A percentile compares a stretch with the other conserved stretches of the same genome.
Conservation (phyloP, 2,797 vertebrate genomes). For the Sebastolobus alascanus region DNA sequence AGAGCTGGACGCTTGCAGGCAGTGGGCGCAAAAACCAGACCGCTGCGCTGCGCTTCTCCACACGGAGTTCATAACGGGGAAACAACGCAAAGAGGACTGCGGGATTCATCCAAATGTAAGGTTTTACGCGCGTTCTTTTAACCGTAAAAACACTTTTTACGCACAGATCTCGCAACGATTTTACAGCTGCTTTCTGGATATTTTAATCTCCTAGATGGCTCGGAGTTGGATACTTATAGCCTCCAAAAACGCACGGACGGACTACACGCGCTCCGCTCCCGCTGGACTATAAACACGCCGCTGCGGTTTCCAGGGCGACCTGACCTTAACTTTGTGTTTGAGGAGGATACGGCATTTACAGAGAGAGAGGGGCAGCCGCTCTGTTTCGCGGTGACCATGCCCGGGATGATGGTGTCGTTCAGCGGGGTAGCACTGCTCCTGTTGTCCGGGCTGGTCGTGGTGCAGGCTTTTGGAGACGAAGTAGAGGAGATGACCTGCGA, state of each 20-base stretch:
- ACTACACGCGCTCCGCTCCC: constrained; percentile 41
- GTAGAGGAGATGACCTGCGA: constrained; percentile 95
- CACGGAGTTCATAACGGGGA: constrained; percentile 27
- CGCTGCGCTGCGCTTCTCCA: constrained; percentile 17
- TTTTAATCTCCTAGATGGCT: constrained; percentile 40
- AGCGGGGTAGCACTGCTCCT: constrained; percentile 62
- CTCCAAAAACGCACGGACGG: constrained; percentile 50
- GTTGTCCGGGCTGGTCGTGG: constrained; percentile 63
- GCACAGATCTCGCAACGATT: constrained; percentile 5
- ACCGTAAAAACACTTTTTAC: background rate
- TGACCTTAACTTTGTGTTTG: background rate
- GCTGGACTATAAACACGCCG: constrained; percentile 55
- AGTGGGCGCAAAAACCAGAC: constrained; percentile 50
- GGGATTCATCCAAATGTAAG: constrained; percentile 24
- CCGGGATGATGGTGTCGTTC: constrained; percentile 58
- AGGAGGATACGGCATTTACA: constrained; percentile 12
- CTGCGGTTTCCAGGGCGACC: constrained; percentile 38
- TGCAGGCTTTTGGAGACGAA: constrained; percentile 90
- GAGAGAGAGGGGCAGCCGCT: constrained; percentile 5
- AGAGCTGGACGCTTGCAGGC: constrained; percentile 57
- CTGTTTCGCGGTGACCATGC: constrained; percentile 47
- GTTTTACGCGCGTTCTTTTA: background rate
- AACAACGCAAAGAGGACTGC: constrained; percentile 1
- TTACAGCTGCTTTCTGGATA: constrained; percentile 44
- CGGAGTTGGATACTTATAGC: constrained; percentile 45